phyloP scores from a whole-genome alignment of 1,140 invertebrate genomes.

The Drosophila eugracilis region DNA sequence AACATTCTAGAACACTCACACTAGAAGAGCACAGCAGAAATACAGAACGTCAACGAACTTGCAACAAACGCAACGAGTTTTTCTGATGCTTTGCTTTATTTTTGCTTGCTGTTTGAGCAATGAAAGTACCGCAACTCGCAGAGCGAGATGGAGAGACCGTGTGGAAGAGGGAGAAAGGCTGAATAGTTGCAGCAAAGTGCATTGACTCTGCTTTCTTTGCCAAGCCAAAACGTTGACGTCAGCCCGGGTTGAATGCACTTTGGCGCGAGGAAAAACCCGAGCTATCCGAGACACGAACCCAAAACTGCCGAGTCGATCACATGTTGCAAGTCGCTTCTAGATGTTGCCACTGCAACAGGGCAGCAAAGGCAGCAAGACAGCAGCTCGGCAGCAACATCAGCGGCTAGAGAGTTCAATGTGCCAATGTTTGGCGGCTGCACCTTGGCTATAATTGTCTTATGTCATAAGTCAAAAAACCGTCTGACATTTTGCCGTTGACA shows the following conservation, averaged over 20 bases:
- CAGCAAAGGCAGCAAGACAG: too few species aligned
- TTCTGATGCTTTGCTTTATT: constrained; percentile 28
- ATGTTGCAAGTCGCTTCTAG: constrained; percentile 43
- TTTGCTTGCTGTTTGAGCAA: constrained; percentile 69
- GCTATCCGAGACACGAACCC: constrained; percentile 19
- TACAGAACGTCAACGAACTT: constrained; percentile 68
- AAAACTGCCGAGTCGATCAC: constrained; percentile 22
- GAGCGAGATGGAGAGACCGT: constrained; percentile 25
- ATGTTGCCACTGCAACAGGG: constrained; percentile 34
- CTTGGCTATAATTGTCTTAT: constrained; percentile 75
- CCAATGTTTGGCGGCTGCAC: constrained; percentile 47
- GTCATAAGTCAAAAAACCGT: constrained; percentile 72
- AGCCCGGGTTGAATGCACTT: constrained; percentile 71
- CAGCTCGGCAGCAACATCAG: constrained; percentile 6
- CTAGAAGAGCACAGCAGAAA: neutral
- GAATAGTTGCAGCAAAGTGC: constrained; percentile 68
- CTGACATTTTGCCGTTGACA: constrained; percentile 72
- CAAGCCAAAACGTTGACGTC: constrained; percentile 39
- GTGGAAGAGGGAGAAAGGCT: constrained; percentile 12
- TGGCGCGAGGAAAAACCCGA: constrained; percentile 36
- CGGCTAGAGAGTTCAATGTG: constrained; percentile 43
- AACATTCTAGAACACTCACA: constrained; percentile 67
- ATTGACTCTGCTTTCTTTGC: constrained; percentile 69
- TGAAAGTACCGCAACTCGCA: constrained; percentile 80
- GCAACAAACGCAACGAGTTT: constrained; percentile 57